Percentiles rank a stretch among this genome's conserved stretches.
These are phyloP conservation scores for Irena cyanogastra DNA, from an alignment of 2,113 vertebrate species.

Conservation along the genomic window DNA sequence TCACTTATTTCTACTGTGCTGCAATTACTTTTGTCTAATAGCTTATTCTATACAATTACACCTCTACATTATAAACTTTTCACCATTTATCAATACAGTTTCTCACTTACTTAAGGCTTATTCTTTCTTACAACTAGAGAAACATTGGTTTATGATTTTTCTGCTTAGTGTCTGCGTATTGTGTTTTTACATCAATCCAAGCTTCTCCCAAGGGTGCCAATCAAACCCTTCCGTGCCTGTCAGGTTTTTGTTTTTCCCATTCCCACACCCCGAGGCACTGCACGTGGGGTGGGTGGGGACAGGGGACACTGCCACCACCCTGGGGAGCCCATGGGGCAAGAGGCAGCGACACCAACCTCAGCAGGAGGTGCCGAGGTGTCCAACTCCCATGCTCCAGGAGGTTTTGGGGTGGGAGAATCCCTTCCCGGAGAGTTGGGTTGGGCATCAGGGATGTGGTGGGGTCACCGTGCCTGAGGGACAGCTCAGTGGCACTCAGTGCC, in stretches of 20 bases:
- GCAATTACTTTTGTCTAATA: too few relatives aligned
- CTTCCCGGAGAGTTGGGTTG: rapidly evolving
- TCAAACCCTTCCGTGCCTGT: neutral
- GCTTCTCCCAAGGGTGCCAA: neutral
- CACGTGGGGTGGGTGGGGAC: conserved; percentile 35
- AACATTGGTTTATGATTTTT: neutral
- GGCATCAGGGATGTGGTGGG: rapidly evolving
- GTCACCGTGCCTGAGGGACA: neutral
- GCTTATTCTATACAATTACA: neutral
- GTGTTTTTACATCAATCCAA: neutral
- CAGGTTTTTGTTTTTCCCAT: too few relatives aligned
- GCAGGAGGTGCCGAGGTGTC: neutral
- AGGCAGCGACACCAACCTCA: rapidly evolving
- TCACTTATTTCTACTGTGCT: too few relatives aligned
- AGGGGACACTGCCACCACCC: neutral
- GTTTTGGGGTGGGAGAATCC: neutral
- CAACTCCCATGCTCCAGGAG: rapidly evolving
- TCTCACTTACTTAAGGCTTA: neutral
- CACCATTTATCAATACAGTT: neutral
- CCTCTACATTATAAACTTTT: neutral
- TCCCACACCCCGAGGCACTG: conserved; percentile 1
- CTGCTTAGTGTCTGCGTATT: neutral
- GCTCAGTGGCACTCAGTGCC: rapidly evolving
- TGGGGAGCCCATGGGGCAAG: neutral
- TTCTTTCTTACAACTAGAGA: neutral